Evolutionary conservation across 1,140 invertebrate species (phyloP).

Genomic region (Oscheius sp.): DNA sequence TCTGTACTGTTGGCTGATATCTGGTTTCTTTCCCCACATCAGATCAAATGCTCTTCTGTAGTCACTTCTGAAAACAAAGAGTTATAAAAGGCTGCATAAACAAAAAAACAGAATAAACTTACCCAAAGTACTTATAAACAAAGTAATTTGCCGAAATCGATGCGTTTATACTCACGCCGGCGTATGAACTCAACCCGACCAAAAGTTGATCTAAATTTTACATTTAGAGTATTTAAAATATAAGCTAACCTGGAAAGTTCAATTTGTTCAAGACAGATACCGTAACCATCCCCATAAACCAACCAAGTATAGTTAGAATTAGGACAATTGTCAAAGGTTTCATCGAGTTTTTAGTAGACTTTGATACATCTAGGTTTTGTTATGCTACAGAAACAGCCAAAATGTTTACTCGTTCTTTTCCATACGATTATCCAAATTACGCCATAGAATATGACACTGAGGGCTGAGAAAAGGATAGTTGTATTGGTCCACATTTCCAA

Average conservation of each 20-base stretch:
- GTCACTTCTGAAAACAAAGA: too few species aligned
- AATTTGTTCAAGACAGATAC: too few species aligned
- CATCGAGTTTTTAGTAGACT: background rate
- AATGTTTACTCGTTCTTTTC: background rate
- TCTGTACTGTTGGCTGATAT: too few species aligned
- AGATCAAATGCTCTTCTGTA: too few species aligned
- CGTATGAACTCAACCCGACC: background rate
- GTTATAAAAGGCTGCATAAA: too few species aligned
- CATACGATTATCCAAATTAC: constrained; percentile 1
- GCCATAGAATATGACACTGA: background rate
- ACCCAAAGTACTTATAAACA: background rate
- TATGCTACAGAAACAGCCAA: too few species aligned
- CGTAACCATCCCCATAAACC: background rate
- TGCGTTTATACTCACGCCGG: background rate
- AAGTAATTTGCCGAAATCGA: background rate
- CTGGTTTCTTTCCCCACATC: too few species aligned
- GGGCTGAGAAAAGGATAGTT: background rate
- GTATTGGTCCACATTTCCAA: background rate
- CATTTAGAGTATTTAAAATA: too few species aligned
- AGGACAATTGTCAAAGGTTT: background rate
- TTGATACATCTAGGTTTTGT: background rate
- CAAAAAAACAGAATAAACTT: too few species aligned
- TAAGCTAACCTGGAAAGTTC: too few species aligned
- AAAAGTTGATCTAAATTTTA: background rate
- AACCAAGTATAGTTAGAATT: background rate